Base-by-base conservation (phyloP, 2,888 invertebrate species). In the Latrodectus hesperus region DNA sequence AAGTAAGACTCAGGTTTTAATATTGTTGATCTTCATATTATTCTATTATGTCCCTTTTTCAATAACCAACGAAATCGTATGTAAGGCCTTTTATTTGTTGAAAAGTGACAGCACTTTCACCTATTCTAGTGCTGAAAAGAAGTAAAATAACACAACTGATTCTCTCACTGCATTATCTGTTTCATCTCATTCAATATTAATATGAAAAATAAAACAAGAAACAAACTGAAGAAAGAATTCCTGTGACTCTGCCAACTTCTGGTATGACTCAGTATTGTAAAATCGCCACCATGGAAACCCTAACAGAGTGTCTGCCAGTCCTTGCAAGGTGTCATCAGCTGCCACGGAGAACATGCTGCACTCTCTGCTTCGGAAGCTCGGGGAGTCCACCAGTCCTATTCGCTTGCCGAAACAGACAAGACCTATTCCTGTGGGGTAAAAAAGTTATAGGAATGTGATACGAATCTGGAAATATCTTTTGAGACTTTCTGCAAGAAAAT, bases 391-490 rank as follows among this genome's bases (percentile, higher is more conserved):
- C 91, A 93, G 93, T 11, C 93, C 92, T 17, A 94, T 92, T 17
- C 93, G 91, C 67, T 91, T 91, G 86, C 94, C 94, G 90, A 94
- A 94, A 75, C 93, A 93, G 53, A 93, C 92, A 79, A 93, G 91
- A 8, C 94, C 94, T 74, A 94, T 93, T n/a, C 93, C 94, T 94
- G 90, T 10, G 83, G 52, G 11, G 52, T n/a, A 12, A 64, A 72
- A 52, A n/a, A 68, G 17, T 17, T 38, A 1, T 3, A 6, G 4
- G 38, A 6, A 6, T 38, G 6, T 6, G 38, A 38, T 38, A 3
- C 0, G 2, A 38, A 38, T 38, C 4, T 38, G 38, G 38, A 38
- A 6, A 38, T 38, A 38, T 6, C 38, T 38, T 38, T 38, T 38
- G 38, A 38, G 38, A 38, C 38, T 6, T 38, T 38, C 38, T 38